These are phyloP conservation scores for Zygothrica quintamaculata DNA, from an alignment of 2,888 invertebrate species.

Conservation along the genomic window DNA sequence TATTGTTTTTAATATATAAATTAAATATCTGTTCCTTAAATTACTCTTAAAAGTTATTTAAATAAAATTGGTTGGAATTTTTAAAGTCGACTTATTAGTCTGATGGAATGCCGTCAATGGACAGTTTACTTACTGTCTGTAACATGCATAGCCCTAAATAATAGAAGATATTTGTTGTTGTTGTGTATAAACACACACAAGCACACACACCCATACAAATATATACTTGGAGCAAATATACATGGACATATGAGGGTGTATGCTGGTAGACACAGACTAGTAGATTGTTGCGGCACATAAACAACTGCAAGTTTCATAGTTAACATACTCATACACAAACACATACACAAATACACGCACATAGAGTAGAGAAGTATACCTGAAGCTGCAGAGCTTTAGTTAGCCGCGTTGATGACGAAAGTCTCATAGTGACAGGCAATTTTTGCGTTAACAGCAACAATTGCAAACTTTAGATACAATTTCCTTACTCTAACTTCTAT, in stretches of 20 bases:
- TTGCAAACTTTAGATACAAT: slow-evolving; percentile 21
- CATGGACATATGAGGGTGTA: slow-evolving; percentile 4
- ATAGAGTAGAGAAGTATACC: slow-evolving; percentile 1
- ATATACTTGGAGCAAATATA: slow-evolving; percentile 2
- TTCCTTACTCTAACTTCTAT: slow-evolving; percentile 15
- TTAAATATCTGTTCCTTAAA: no score
- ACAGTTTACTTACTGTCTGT: slow-evolving; percentile 45
- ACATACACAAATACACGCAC: slow-evolving; percentile 9
- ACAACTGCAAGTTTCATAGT: no score
- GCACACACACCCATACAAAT: background rate
- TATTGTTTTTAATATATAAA: no score
- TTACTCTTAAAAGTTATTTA: slow-evolving; percentile 1
- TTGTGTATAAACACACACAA: slow-evolving; percentile 24
- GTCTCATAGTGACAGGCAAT: slow-evolving; percentile 76
- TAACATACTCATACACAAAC: background rate
- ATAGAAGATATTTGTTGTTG: slow-evolving; percentile 41
- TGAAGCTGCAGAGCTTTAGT: slow-evolving; percentile 37
- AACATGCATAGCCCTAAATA: slow-evolving; percentile 38
- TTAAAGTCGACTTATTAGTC: slow-evolving; percentile 27
- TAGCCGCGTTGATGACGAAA: slow-evolving; percentile 60
- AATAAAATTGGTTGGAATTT: slow-evolving; percentile 12
- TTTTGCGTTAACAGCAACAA: slow-evolving; percentile 66
- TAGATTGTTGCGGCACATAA: slow-evolving; percentile 5
- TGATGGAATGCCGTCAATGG: slow-evolving; percentile 55
- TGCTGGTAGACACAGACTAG: slow-evolving; percentile 2